These are phyloP conservation scores for Thamnophis elegans DNA, from an alignment of 2,797 vertebrate genomes.

Conservation along the genomic window DNA sequence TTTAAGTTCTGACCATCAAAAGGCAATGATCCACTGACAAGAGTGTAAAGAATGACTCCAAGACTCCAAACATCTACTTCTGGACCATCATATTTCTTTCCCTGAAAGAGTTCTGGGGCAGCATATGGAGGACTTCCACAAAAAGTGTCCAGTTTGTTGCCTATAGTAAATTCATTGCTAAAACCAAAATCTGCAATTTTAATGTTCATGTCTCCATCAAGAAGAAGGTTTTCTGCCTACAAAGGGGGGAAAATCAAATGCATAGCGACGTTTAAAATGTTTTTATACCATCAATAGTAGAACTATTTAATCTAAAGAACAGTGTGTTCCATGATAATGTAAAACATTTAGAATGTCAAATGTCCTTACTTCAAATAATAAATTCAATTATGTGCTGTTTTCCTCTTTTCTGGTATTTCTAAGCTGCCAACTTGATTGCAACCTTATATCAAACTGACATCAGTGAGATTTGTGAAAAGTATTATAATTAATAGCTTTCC, in stretches of 20 bases:
- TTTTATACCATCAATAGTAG: not conserved
- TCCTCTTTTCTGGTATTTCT: not conserved
- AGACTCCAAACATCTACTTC: slow-evolving; percentile 85
- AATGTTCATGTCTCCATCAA: slow-evolving; percentile 94
- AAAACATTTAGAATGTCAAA: too few relatives aligned
- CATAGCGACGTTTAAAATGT: not conserved
- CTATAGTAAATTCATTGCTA: slow-evolving; percentile 91
- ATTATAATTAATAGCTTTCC: not conserved
- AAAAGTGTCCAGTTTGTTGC: slow-evolving; percentile 92
- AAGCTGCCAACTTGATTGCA: not conserved
- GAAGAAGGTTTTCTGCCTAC: slow-evolving; percentile 93
- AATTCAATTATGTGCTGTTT: not conserved
- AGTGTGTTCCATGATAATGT: not conserved
- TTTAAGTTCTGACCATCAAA: slow-evolving; percentile 79
- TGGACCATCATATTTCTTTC: slow-evolving; percentile 79
- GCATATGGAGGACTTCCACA: slow-evolving; percentile 92
- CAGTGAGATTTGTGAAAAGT: not conserved
- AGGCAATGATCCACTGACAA: slow-evolving; percentile 78
- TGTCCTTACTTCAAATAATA: not conserved
- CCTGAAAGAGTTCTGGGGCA: slow-evolving; percentile 87
- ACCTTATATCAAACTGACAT: not conserved
- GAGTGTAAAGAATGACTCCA: slow-evolving; percentile 80
- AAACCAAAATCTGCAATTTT: slow-evolving; percentile 96
- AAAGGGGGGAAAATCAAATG: slow-evolving; percentile 33
- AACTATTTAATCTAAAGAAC: not conserved